These are phyloP conservation scores for Coryphaenoides rupestris DNA, from an alignment of 2,113 vertebrate genomes.

Conservation along the genomic window DNA sequence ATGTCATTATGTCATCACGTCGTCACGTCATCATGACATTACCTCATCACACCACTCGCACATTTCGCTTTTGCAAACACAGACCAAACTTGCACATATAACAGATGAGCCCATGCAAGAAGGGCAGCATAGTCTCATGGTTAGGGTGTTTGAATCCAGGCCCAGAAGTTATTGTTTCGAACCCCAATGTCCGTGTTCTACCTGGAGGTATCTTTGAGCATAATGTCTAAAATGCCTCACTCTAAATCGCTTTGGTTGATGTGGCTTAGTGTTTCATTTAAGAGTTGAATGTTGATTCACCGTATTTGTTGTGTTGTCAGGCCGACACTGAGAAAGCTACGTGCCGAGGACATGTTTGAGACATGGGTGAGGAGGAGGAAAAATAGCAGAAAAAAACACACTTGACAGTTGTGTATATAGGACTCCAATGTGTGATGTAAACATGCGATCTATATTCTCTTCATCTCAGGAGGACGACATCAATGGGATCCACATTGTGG, in stretches of 20 bases:
- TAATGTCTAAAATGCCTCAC: not conserved
- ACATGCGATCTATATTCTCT: not conserved
- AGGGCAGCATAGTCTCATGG: too few relatives aligned
- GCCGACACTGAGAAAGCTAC: slow-evolving; percentile 89
- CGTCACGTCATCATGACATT: too few relatives aligned
- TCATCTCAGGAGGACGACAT: slow-evolving; percentile 86
- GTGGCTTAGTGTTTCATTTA: too few relatives aligned
- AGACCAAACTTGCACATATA: too few relatives aligned
- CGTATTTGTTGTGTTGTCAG: slow-evolving; percentile 60
- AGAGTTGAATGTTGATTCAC: too few relatives aligned
- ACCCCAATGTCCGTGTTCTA: too few relatives aligned
- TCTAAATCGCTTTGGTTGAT: slow-evolving; percentile 13
- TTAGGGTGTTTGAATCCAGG: too few relatives aligned
- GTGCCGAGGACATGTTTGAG: slow-evolving; percentile 95
- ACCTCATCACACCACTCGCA: too few relatives aligned
- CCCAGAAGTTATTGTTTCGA: too few relatives aligned
- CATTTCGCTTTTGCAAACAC: not conserved
- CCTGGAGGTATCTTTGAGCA: too few relatives aligned
- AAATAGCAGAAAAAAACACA: not conserved
- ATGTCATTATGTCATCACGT: not conserved
- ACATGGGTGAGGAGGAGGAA: slow-evolving; percentile 83
- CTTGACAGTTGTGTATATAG: too few relatives aligned
- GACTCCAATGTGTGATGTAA: not conserved
- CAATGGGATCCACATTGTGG: slow-evolving; percentile 93
- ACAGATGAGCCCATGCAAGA: too few relatives aligned